Evolutionary conservation across 2,888 invertebrate species (phyloP), one percentile per base, ranked within the genome.

Genomic region (Drosophila melanosoma): DNA sequence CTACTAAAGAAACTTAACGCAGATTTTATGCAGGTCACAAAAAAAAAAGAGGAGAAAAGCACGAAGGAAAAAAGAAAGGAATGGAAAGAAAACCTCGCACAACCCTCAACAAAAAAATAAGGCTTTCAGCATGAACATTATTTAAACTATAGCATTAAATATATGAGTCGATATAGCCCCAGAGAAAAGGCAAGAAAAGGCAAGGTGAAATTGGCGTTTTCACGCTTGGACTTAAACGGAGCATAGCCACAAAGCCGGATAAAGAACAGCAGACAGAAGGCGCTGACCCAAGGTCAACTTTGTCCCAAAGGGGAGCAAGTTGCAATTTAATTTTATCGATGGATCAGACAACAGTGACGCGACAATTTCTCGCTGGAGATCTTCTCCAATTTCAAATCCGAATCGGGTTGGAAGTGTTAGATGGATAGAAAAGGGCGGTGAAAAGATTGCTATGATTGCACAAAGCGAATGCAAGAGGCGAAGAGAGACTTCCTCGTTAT

Each of bases 401-500:
- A 1, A 23, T 8, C 8, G 6, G 23, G 12, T 1, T 2, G 45
- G 2, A 45, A 36, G 42, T 20, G 23, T 49, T 23, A 15, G 54
- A 40, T 35, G 12, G 12, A 17, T 32, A 7, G 56, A 10, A 26
- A 32, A 33, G 38, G 12, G 12, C 33, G 26, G 17, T 42, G 23
- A 15, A 48, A 23, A 32, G 35, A 60, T 66, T 51, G 53, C 36
- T 72, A 77, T 85, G 85, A 87, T 84, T 87, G 88, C 80, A 79
- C 88, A 84, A 83, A 83, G 87, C 83, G 68, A 83, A 76, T 64
- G 80, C 56, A 71, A 68, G 69, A 51, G 53, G 69, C 64, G n/a
- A 56, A 56, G 70, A 57, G 73, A 67, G 76, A 33, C 72, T 35
- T 70, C 69, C 81, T 83, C 84, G 87, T 81, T 87, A 75, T 62